These are phyloP conservation scores for Phataginus tetradactyla DNA, from an alignment of 2,797 vertebrate species.

Conservation along the genomic window DNA sequence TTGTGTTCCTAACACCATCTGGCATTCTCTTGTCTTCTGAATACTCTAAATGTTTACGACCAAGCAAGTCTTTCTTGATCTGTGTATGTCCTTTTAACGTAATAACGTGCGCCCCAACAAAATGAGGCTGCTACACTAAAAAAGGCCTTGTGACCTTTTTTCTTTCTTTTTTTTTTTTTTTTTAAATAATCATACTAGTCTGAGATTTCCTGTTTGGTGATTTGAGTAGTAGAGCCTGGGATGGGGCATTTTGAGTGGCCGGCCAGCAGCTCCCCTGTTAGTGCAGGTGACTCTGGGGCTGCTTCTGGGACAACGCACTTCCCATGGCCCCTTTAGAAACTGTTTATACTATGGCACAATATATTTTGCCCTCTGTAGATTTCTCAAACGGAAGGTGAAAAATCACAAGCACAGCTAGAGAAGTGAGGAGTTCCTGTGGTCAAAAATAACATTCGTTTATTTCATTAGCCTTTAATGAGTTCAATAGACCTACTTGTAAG, in stretches of 20 bases:
- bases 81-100: neutral
- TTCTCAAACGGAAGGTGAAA: neutral
- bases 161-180: neutral
- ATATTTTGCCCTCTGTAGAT: neutral
- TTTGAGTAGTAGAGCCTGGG: neutral
- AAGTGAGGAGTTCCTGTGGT: neutral
- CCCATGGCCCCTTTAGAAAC: neutral
- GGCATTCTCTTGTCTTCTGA: neutral
- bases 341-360: neutral
- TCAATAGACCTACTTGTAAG: neutral
- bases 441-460: neutral
- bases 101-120: neutral
- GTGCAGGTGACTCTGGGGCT: neutral
- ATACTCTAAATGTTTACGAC: neutral
- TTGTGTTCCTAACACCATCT: neutral
- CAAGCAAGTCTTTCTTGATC: neutral
- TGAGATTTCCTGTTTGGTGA: neutral
- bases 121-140: neutral
- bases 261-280: neutral
- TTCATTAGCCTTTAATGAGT: neutral
- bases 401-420: neutral
- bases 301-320: neutral
- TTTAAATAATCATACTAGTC: neutral
- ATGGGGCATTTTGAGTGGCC: neutral
- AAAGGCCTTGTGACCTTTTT: neutral